Evolutionary conservation across 2,888 invertebrate genomes (phyloP).

Genomic region (Spodoptera picta): DNA sequence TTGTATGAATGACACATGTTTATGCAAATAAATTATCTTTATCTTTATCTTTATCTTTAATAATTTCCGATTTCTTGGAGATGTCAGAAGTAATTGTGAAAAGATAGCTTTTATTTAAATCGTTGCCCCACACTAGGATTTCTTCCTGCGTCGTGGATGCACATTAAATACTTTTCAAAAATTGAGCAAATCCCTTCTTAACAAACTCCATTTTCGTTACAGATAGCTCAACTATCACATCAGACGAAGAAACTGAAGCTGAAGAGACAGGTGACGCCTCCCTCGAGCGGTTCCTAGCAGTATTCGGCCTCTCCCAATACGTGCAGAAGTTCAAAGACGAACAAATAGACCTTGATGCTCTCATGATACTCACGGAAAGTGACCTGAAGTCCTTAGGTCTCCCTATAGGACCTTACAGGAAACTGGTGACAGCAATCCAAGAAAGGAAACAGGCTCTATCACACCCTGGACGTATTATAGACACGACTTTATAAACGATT

Average conservation of each 20-base stretch:
- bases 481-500: conserved; percentile 38
- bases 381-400: conserved; percentile 95
- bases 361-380: conserved; percentile 95
- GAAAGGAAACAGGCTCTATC: conserved; percentile 93
- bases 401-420: conserved; percentile 96
- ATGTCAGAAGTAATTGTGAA: too few relatives aligned
- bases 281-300: conserved; percentile 95
- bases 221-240: conserved; percentile 86
- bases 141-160: too few relatives aligned
- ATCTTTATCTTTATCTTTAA: too few relatives aligned
- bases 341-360: conserved; percentile 96
- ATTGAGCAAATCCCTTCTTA: too few relatives aligned
- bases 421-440: conserved; percentile 95
- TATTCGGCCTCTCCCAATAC: conserved; percentile 94
- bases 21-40: too few relatives aligned
- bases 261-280: conserved; percentile 91
- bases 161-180: too few relatives aligned
- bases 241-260: conserved; percentile 90
- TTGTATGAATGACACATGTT: too few relatives aligned
- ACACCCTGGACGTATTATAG: conserved; percentile 80
- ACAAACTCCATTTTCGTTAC: conserved; percentile 19
- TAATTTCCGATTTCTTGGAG: too few relatives aligned
- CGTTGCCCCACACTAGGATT: too few relatives aligned
- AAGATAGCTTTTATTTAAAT: too few relatives aligned
- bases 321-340: conserved; percentile 93